These are phyloP conservation scores for Tryphoninae sp. DNA, from an alignment of 2,888 invertebrate species.

Conservation along the genomic window DNA sequence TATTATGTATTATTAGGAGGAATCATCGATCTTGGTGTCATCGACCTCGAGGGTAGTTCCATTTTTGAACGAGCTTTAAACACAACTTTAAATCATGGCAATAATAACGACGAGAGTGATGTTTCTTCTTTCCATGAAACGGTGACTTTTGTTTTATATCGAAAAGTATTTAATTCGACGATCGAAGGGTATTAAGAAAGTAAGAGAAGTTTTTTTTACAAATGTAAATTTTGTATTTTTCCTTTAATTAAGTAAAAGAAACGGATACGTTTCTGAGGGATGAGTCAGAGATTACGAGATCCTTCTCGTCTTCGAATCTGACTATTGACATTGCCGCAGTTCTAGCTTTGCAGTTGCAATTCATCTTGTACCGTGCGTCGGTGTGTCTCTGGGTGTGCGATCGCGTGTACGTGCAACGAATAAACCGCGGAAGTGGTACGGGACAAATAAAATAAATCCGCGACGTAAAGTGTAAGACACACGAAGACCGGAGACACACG, in stretches of 20 bases:
- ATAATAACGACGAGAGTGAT: background rate
- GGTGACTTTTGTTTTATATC: background rate
- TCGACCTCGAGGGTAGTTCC: background rate
- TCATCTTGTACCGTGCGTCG: slow-evolving; percentile 37
- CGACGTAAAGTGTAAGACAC: background rate
- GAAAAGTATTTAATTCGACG: background rate
- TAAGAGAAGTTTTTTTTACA: background rate
- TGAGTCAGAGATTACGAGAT: background rate
- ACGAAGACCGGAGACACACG: slow-evolving; percentile 1
- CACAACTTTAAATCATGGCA: background rate
- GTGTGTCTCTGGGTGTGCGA: background rate
- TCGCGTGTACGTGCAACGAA: slow-evolving; percentile 19
- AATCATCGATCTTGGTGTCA: too few relatives aligned
- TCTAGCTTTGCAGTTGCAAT: slow-evolving; percentile 20
- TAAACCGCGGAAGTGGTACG: slow-evolving; percentile 48
- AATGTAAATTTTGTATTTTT: background rate
- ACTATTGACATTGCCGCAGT: background rate
- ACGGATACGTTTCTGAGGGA: background rate
- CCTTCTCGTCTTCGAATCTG: background rate
- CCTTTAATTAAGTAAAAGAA: too few relatives aligned
- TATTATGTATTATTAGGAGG: too few relatives aligned
- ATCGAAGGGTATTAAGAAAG: background rate
- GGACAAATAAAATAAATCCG: slow-evolving; percentile 11
- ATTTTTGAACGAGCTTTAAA: background rate
- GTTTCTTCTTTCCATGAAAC: background rate